phyloP scores from a whole-genome alignment of 2,113 vertebrate genomes.

The Semnopithecus entellus region DNA sequence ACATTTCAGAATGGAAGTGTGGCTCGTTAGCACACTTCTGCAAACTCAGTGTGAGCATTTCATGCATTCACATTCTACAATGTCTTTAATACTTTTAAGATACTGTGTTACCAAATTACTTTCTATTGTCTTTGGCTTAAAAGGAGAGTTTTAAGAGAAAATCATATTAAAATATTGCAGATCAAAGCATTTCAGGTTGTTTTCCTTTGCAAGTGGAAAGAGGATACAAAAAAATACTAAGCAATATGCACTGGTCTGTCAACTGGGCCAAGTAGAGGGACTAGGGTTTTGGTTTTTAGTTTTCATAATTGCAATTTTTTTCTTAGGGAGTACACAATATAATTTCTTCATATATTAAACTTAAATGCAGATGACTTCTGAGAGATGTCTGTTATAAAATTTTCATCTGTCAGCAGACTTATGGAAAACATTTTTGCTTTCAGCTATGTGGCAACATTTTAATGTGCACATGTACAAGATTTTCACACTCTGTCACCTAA shows the following conservation, averaged over 20 bases:
- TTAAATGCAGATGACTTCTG: constrained; percentile 44
- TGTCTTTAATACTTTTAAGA: neutral
- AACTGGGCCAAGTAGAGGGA: neutral
- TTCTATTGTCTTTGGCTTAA: neutral
- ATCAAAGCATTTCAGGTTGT: neutral
- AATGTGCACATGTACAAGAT: neutral
- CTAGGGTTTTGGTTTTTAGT: neutral
- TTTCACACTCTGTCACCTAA: constrained; percentile 43
- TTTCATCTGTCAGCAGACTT: constrained; percentile 55
- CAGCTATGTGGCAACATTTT: constrained; percentile 8
- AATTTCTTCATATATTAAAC: constrained; percentile 31
- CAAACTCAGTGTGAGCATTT: neutral
- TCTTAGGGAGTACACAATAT: neutral
- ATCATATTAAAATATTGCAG: neutral
- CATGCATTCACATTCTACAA: neutral
- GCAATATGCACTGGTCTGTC: neutral
- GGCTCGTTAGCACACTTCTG: neutral
- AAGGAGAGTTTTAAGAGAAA: neutral
- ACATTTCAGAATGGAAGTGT: neutral
- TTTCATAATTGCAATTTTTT: neutral
- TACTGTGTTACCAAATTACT: neutral
- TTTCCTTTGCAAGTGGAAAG: neutral
- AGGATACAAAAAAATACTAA: neutral
- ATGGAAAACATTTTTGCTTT: constrained; percentile 26
- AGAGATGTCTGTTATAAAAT: constrained; percentile 50